Conservation (phyloP, 53 echinoderm and acorn worm species). For the Patiria pectinifera region DNA sequence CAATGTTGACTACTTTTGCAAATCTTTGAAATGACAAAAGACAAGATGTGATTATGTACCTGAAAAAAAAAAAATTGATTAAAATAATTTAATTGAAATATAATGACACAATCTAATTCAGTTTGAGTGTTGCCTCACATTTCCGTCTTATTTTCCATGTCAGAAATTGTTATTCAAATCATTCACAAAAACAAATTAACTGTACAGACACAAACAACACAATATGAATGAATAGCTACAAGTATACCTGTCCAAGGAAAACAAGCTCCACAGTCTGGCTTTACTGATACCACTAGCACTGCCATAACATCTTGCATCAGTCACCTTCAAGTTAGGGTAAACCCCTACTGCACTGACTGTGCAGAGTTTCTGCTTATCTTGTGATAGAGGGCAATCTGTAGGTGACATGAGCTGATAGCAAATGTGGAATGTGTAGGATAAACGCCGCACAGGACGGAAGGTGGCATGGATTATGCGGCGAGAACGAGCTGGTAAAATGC, state of each 20-base stretch:
- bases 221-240: neutral
- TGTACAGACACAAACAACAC: too few relatives aligned
- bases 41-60: too few relatives aligned
- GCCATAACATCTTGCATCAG: slow-evolving; percentile 96
- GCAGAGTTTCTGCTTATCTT: slow-evolving; percentile 72
- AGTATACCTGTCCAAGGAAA: slow-evolving; percentile 94
- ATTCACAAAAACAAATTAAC: too few relatives aligned
- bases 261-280: slow-evolving; percentile 93
- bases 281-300: slow-evolving; percentile 97
- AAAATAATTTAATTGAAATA: too few relatives aligned
- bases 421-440: slow-evolving; percentile 82
- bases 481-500: slow-evolving; percentile 90
- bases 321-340: slow-evolving; percentile 90
- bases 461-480: slow-evolving; percentile 83
- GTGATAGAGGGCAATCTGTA: slow-evolving; percentile 49
- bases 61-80: too few relatives aligned
- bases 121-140: too few relatives aligned
- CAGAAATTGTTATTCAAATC: too few relatives aligned
- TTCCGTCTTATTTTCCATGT: too few relatives aligned
- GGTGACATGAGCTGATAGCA: slow-evolving; percentile 85
- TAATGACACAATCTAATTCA: too few relatives aligned
- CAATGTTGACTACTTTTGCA: too few relatives aligned
- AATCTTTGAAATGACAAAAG: neutral
- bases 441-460: slow-evolving; percentile 79
- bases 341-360: slow-evolving; percentile 83